Percentiles rank a stretch among this genome's conserved stretches.
These are phyloP conservation scores for Aplocera efformata DNA, from an alignment of 2,888 invertebrate genomes.

Conservation along the genomic window DNA sequence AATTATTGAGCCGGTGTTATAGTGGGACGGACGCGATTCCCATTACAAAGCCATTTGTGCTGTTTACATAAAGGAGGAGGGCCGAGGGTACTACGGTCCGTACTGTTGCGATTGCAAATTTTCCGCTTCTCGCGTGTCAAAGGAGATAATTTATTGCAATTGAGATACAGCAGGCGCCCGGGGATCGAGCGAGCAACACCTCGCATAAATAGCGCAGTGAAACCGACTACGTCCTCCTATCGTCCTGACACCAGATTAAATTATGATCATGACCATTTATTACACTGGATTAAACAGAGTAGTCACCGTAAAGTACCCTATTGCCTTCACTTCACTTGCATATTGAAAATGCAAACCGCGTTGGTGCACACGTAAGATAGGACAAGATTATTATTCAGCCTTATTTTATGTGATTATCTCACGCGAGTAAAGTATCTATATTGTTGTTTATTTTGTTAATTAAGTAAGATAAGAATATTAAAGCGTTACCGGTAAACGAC, in stretches of 20 bases:
- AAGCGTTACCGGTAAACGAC: too few species aligned
- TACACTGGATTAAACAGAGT: constrained; percentile 45
- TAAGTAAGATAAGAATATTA: not conserved
- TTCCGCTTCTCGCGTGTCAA: constrained; percentile 71
- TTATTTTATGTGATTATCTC: constrained; percentile 14
- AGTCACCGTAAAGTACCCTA: constrained; percentile 38
- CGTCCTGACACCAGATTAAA: constrained; percentile 61
- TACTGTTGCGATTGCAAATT: constrained; percentile 67
- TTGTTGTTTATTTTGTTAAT: constrained; percentile 1
- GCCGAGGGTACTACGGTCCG: constrained; percentile 48
- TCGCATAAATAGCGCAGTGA: constrained; percentile 61
- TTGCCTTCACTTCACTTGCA: constrained; percentile 23
- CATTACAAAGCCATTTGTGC: constrained; percentile 72
- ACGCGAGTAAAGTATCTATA: constrained; percentile 14
- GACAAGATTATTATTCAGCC: constrained; percentile 8
- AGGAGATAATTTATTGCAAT: constrained; percentile 72
- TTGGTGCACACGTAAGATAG: constrained; percentile 1
- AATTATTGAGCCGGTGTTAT: constrained; percentile 68
- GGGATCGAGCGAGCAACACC: constrained; percentile 53
- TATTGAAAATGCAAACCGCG: constrained; percentile 16
- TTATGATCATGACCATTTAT: constrained; percentile 63
- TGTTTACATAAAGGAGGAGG: constrained; percentile 69
- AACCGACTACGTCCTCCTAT: constrained; percentile 54
- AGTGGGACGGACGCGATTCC: constrained; percentile 61
- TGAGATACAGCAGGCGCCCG: constrained; percentile 66